These are phyloP conservation scores for Heterochromis multidens DNA, from an alignment of 2,113 vertebrate genomes.

Conservation along the genomic window DNA sequence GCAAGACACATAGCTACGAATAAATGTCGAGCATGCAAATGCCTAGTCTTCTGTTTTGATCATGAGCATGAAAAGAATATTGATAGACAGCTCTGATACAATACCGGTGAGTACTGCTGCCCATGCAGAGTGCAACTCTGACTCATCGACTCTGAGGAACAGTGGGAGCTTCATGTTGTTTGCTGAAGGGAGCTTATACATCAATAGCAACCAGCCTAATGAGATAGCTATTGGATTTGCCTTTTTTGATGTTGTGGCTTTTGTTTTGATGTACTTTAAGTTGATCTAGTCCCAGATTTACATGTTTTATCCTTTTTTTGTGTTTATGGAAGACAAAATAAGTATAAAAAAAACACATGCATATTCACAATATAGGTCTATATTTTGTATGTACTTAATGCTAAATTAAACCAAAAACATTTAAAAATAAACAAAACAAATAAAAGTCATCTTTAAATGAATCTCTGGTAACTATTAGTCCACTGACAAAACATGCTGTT, in stretches of 20 bases:
- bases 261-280: slow-evolving; percentile 32
- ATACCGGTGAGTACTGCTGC: slow-evolving; percentile 2
- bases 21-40: slow-evolving; percentile 36
- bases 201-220: slow-evolving; percentile 55
- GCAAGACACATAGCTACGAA: not conserved
- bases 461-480: not conserved
- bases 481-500: not conserved
- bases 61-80: slow-evolving; percentile 33
- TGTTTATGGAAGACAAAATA: not conserved
- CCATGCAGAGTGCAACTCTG: slow-evolving; percentile 30
- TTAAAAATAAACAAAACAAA: not conserved
- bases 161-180: slow-evolving; percentile 29
- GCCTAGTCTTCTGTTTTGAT: slow-evolving; percentile 35
- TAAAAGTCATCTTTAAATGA: not conserved
- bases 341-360: rapidly evolving
- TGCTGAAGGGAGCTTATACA: slow-evolving; percentile 45
- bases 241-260: slow-evolving; percentile 32
- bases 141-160: slow-evolving; percentile 49
- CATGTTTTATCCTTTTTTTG: not conserved
- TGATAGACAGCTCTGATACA: slow-evolving; percentile 32
- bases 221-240: slow-evolving; percentile 56
- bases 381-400: not conserved
- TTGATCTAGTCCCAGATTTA: not conserved
- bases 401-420: not conserved
- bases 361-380: not conserved